These are phyloP conservation scores for Mimachlamys varia DNA, from an alignment of 2,888 invertebrate genomes.

Conservation along the genomic window DNA sequence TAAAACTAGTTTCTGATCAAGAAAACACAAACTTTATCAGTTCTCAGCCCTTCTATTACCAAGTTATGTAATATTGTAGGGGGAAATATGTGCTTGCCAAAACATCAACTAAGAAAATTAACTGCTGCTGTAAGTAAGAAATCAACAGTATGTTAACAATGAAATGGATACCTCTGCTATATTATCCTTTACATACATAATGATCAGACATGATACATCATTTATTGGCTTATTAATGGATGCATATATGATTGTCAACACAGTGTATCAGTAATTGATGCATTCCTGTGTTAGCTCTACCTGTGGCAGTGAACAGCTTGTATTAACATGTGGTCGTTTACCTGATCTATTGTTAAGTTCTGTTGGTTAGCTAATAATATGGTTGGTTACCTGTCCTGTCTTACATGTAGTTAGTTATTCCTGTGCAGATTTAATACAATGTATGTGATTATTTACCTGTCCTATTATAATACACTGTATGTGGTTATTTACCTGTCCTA, in stretches of 20 bases:
- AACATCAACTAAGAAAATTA: background rate
- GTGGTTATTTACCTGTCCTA: background rate
- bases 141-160: background rate
- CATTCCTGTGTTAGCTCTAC: background rate
- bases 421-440: background rate
- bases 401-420: background rate
- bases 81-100: background rate
- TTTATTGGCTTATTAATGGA: conserved; percentile 2
- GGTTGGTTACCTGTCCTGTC: conserved; percentile 21
- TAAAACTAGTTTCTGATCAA: background rate
- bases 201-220: background rate
- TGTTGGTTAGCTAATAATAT: background rate
- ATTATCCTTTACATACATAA: background rate
- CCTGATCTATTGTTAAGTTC: background rate
- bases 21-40: background rate
- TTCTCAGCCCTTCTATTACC: background rate
- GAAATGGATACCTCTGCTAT: background rate
- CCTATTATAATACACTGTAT: background rate
- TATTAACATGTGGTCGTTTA: background rate
- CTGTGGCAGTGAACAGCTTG: too few relatives aligned
- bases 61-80: background rate
- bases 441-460: background rate
- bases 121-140: background rate
- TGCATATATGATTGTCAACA: background rate
- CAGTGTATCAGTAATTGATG: background rate